Base-by-base conservation (phyloP, 2,113 vertebrate genomes). In the Malurus cyaneus region DNA sequence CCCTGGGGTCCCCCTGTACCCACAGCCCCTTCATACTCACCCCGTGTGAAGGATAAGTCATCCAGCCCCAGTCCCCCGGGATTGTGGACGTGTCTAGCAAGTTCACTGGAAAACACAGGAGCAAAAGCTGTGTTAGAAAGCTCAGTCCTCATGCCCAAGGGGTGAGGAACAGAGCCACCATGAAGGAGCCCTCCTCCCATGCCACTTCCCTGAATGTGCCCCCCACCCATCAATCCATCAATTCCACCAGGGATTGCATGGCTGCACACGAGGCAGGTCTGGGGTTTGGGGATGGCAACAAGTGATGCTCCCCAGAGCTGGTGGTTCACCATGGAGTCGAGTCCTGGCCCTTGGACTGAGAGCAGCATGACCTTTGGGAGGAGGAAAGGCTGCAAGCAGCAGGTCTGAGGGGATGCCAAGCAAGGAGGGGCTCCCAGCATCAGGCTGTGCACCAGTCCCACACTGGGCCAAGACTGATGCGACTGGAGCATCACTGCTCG, bases 21-120 rank as follows among this genome's bases (percentile, higher is more conserved):
- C 56, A 5, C 17, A 80, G 39, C 11, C 4, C 0, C 60, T 29
- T 52, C 28, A 32, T 94, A 98, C 99, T 99, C 95, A 99, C 99
- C 97, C 99, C 99, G 0, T 99, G 99, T 1, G 98, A 98, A 3
- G 99, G 99, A 84, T 99, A 99, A 3, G 99, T 98, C 89, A 99
- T 98, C 99, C 99, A 99, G 72, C 99, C 99, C 99, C 99, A 99
- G 98, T 99, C 99, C 94, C 99, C 99, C 0, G 97, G 96, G 96
- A 99, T 98, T 4, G 98, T 98, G 21, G 99, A 98, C 0, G 99
- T 99, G 97, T 99, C 99, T 50, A 99, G 97, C 77, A 99, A 97
- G 97, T 99, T 99, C 96, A 99, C 99, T 99, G 98, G 44, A 97
- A 97, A 97, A 98, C 61, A 98, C 31, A 94, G 39, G 86, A 97